Conservation (phyloP, 2,797 vertebrate genomes). For the Spinus olivaceus region DNA sequence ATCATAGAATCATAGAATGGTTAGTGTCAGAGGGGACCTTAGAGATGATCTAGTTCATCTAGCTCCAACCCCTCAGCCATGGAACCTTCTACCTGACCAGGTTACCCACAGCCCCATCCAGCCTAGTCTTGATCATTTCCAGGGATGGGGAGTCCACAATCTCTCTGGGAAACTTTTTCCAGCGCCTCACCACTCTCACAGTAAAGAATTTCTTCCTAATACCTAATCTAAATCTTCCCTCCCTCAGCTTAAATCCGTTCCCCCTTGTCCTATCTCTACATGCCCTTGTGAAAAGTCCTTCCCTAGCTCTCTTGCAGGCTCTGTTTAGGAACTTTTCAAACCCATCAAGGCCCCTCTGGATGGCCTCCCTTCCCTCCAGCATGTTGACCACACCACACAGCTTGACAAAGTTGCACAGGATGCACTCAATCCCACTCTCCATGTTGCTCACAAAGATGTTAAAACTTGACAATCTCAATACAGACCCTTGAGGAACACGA, state of each 20-base stretch:
- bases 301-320: background rate
- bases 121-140: background rate
- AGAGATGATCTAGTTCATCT: background rate
- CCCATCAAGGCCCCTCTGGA: background rate
- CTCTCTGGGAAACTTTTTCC: background rate
- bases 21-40: background rate
- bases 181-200: background rate
- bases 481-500: background rate
- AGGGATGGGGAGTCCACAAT: background rate
- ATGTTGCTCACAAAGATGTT: background rate
- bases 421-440: background rate
- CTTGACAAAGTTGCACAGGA: background rate
- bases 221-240: background rate
- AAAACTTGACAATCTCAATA: background rate
- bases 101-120: background rate
- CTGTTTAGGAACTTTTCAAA: background rate
- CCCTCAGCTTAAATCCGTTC: background rate
- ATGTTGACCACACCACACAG: background rate
- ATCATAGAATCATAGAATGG: background rate
- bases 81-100: background rate
- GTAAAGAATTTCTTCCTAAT: background rate
- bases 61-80: background rate
- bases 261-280: background rate
- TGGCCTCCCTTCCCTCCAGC: background rate
- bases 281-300: background rate